phyloP scores from a whole-genome alignment of 64 coral and sea anemone genomes.

The Actinia equina region DNA sequence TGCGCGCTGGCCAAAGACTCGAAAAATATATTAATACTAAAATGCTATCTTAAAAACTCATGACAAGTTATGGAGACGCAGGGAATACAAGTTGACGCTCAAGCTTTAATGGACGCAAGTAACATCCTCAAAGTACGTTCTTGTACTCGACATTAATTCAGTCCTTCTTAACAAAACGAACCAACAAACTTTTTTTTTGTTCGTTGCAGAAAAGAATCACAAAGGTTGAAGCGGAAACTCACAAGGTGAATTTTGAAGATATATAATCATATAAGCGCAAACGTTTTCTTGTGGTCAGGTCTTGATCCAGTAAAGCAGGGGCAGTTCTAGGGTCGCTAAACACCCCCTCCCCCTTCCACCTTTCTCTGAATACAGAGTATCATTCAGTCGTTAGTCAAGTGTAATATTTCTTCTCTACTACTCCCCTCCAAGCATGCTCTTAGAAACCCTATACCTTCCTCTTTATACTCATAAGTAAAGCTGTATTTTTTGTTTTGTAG shows the following conservation, averaged over 20 bases:
- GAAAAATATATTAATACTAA: background rate
- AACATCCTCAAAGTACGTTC: conserved; percentile 65
- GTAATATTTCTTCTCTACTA: too few relatives aligned
- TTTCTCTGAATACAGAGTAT: too few relatives aligned
- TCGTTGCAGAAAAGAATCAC: conserved; percentile 31
- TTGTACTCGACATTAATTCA: background rate
- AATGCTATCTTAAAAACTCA: background rate
- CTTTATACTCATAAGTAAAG: background rate
- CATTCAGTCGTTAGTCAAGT: too few relatives aligned
- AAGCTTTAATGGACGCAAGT: conserved; percentile 58
- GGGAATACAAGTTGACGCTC: conserved; percentile 50
- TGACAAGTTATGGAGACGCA: conserved; percentile 56
- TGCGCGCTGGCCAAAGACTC: background rate
- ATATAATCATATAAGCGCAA: background rate
- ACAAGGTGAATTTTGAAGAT: conserved; percentile 26
- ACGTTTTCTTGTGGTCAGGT: too few relatives aligned
- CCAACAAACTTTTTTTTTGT: background rate
- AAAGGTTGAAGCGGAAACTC: conserved; percentile 46
- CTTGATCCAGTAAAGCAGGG: background rate
- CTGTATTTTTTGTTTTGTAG: conserved; percentile 13
- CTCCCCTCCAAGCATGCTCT: too few relatives aligned
- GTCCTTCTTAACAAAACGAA: background rate
- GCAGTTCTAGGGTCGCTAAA: too few relatives aligned
- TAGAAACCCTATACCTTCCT: too few relatives aligned
- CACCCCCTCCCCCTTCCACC: too few relatives aligned